Percentiles rank a stretch among this genome's conserved stretches.
These are phyloP conservation scores for Danio jaintianensis DNA, from an alignment of 2,797 vertebrate genomes.

Conservation along the genomic window DNA sequence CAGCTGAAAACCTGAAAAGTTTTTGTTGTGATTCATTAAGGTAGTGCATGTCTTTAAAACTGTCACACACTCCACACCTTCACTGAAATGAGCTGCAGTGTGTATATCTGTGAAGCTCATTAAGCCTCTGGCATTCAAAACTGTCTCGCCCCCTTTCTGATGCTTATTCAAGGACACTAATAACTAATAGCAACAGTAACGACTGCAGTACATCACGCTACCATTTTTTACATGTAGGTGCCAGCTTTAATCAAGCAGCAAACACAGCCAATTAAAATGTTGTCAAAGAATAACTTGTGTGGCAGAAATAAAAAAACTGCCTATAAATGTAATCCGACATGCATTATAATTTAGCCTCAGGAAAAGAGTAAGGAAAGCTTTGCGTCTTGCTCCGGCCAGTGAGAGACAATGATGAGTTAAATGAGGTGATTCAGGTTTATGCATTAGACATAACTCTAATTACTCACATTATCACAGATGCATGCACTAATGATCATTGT, in stretches of 20 bases:
- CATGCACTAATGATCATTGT: slow-evolving; percentile 41
- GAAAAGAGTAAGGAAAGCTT: slow-evolving; percentile 20
- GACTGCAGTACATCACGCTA: not conserved
- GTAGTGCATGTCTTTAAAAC: not conserved
- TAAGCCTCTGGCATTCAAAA: slow-evolving; percentile 16
- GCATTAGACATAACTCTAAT: slow-evolving; percentile 36
- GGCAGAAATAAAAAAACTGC: not conserved
- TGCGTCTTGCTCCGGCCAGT: not conserved
- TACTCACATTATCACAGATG: slow-evolving; percentile 23
- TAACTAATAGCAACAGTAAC: slow-evolving; percentile 16
- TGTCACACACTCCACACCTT: not conserved
- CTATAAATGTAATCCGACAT: slow-evolving; percentile 4
- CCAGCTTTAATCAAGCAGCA: slow-evolving; percentile 24
- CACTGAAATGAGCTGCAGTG: not conserved
- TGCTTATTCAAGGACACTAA: slow-evolving; percentile 15
- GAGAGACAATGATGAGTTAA: slow-evolving; percentile 1
- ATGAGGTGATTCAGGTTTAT: slow-evolving; percentile 26
- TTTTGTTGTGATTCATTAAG: not conserved
- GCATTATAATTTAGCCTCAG: slow-evolving; percentile 19
- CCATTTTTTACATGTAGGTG: slow-evolving; percentile 16
- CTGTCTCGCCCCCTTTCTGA: not conserved
- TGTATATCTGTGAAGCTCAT: slow-evolving; percentile 9
- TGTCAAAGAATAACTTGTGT: slow-evolving; percentile 13
- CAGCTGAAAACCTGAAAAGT: not conserved
- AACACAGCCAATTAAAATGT: slow-evolving; percentile 27